These are phyloP conservation scores for Eilema griseolum DNA, from an alignment of 2,888 invertebrate species.

Conservation along the genomic window DNA sequence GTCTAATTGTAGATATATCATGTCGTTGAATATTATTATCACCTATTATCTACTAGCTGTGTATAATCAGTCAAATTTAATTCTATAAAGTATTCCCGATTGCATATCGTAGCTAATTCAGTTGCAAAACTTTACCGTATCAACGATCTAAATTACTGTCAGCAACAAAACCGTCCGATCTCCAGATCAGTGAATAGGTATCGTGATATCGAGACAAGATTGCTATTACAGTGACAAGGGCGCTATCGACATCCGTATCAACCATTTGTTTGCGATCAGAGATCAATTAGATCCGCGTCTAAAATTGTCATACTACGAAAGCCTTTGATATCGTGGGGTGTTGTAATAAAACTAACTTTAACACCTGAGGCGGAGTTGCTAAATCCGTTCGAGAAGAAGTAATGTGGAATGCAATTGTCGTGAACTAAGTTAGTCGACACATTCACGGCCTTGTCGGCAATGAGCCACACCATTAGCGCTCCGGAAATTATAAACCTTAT, in stretches of 20 bases:
- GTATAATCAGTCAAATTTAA: conserved; percentile 7
- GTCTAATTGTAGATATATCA: not conserved
- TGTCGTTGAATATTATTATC: not conserved
- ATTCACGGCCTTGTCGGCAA: conserved; percentile 79
- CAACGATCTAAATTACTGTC: conserved; percentile 49
- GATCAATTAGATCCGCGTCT: conserved; percentile 83
- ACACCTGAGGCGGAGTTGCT: conserved; percentile 65
- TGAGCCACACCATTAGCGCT: conserved; percentile 75
- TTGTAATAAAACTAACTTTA: conserved; percentile 69
- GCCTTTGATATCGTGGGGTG: conserved; percentile 56
- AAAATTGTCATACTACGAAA: conserved; percentile 72
- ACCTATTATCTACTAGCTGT: not conserved
- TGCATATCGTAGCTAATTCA: conserved; percentile 36
- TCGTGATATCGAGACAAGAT: conserved; percentile 52
- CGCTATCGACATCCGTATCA: conserved; percentile 80
- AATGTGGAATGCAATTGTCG: conserved; percentile 79
- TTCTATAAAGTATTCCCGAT: conserved; percentile 33
- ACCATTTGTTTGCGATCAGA: conserved; percentile 65
- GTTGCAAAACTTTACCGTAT: conserved; percentile 48
- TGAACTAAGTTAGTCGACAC: conserved; percentile 64
- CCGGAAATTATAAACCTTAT: conserved; percentile 79
- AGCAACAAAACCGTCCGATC: conserved; percentile 43
- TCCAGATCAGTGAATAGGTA: conserved; percentile 44
- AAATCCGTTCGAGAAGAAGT: conserved; percentile 69
- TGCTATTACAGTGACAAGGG: conserved; percentile 72